Evolutionary conservation across 1,140 invertebrate genomes (phyloP).

Genomic region (Drosophila oshimai): DNA sequence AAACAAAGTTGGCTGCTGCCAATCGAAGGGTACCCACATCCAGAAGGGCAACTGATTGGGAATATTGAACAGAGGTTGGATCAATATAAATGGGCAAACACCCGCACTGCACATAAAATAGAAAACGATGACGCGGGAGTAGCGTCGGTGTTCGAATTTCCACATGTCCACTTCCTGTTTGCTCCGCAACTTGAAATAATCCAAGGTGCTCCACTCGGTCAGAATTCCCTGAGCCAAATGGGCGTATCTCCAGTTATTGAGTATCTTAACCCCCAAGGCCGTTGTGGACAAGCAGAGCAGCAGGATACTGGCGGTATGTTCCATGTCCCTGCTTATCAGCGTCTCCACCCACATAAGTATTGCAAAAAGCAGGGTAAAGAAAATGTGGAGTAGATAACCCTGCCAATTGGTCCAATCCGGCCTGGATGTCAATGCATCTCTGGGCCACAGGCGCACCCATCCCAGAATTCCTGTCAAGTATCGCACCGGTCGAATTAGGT

Average conservation of each 20-base stretch:
- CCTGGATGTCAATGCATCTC: neutral
- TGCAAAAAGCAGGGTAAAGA: slow-evolving; percentile 24
- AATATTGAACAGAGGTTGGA: slow-evolving; percentile 13
- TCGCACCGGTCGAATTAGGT: slow-evolving; percentile 25
- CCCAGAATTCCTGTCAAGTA: slow-evolving; percentile 4
- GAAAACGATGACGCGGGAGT: neutral
- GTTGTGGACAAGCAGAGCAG: slow-evolving; percentile 56
- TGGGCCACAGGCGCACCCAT: slow-evolving; percentile 21
- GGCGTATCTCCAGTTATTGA: slow-evolving; percentile 46
- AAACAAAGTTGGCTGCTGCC: slow-evolving; percentile 23
- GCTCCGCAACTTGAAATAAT: slow-evolving; percentile 6
- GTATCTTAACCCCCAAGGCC: slow-evolving; percentile 26
- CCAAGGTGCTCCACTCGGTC: slow-evolving; percentile 17
- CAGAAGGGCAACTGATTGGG: slow-evolving; percentile 47
- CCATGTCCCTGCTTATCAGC: slow-evolving; percentile 30
- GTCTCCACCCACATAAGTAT: slow-evolving; percentile 57
- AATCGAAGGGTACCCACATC: slow-evolving; percentile 60
- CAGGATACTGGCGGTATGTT: slow-evolving; percentile 43
- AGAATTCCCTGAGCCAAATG: slow-evolving; percentile 28
- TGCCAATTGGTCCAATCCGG: neutral
- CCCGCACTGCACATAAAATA: slow-evolving; percentile 34
- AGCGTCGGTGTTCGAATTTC: slow-evolving; percentile 28
- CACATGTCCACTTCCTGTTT: slow-evolving; percentile 35
- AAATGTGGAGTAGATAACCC: slow-evolving; percentile 27
- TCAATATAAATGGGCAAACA: slow-evolving; percentile 25